These are phyloP conservation scores for Macrotis lagotis DNA, from an alignment of 2,113 vertebrate genomes.

Conservation along the genomic window DNA sequence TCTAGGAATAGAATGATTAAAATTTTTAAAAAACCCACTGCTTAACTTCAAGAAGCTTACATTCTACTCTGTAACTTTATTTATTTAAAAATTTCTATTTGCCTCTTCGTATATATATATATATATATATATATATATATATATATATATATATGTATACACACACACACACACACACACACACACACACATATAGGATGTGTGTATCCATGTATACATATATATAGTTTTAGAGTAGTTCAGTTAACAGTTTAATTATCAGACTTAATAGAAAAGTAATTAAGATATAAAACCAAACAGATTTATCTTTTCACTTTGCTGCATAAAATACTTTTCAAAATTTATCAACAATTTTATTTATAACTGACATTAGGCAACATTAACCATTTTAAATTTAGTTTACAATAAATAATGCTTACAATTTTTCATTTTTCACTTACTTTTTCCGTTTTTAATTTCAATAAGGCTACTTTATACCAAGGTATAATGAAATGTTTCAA, in stretches of 20 bases:
- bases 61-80: neutral
- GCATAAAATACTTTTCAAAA: neutral
- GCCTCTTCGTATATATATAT: neutral
- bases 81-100: neutral
- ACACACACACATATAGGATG: too few species aligned
- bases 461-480: constrained; percentile 20
- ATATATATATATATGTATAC: too few species aligned
- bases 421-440: neutral
- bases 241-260: neutral
- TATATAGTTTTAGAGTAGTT: neutral
- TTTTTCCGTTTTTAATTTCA: constrained; percentile 38
- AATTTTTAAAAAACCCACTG: neutral
- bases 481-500: neutral
- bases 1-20: neutral
- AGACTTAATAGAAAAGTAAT: neutral
- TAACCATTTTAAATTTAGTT: neutral
- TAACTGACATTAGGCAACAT: neutral
- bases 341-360: neutral
- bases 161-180: too few species aligned
- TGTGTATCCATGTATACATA: too few species aligned
- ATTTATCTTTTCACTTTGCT: neutral
- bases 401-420: neutral
- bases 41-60: neutral
- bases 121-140: too few species aligned
- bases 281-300: neutral